Conservation (phyloP, 2,113 vertebrate genomes). For the Coracopsis vasa region DNA sequence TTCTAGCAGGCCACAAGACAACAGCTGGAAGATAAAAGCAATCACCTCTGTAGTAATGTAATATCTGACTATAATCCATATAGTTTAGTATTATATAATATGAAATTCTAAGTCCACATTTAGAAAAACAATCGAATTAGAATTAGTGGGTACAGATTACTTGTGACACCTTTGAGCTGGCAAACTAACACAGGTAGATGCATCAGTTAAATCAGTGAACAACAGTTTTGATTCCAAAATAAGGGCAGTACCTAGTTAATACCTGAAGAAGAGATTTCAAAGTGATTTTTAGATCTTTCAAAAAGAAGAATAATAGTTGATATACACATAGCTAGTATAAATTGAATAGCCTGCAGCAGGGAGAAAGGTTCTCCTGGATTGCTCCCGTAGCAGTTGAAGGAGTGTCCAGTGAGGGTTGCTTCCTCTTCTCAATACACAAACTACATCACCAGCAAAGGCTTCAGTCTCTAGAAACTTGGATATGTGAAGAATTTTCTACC, state of each 20-base stretch:
- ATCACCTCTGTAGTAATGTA: not conserved
- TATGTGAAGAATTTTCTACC: not conserved
- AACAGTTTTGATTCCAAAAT: not conserved
- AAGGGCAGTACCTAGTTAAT: not conserved
- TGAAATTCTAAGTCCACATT: not conserved
- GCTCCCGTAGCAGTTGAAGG: not conserved
- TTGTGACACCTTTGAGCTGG: not conserved
- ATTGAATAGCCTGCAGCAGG: not conserved
- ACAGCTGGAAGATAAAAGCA: constrained; percentile 78
- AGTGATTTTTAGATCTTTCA: not conserved
- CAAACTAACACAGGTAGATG: not conserved
- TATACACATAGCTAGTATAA: not conserved
- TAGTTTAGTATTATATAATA: not conserved
- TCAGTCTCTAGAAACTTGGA: not conserved
- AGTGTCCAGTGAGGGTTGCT: not conserved
- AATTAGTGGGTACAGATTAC: not conserved
- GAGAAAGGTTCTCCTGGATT: not conserved
- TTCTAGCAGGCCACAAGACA: constrained; percentile 94
- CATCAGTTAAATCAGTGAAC: not conserved
- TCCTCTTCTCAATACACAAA: not conserved
- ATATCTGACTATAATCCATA: not conserved
- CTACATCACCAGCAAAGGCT: not conserved
- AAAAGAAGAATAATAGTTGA: not conserved
- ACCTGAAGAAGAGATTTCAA: not conserved
- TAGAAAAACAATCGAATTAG: not conserved